These are phyloP conservation scores for Nycticryphes semicollaris DNA, from an alignment of 2,113 vertebrate genomes.

Conservation along the genomic window DNA sequence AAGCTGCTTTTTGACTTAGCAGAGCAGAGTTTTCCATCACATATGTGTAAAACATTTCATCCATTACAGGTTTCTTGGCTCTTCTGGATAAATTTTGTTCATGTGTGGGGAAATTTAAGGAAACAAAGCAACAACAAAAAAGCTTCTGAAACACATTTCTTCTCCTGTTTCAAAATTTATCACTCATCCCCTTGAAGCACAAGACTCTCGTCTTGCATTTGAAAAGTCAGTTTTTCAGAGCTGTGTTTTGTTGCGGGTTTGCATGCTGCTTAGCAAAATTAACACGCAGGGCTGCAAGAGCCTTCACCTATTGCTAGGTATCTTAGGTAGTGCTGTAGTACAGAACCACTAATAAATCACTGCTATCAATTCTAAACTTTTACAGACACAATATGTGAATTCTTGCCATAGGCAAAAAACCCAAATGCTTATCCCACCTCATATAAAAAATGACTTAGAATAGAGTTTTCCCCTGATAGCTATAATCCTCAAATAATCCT, in stretches of 20 bases:
- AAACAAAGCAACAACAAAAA: slow-evolving; percentile 62
- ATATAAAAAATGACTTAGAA: slow-evolving; percentile 27
- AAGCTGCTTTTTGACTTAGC: slow-evolving; percentile 81
- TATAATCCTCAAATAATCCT: slow-evolving; percentile 41
- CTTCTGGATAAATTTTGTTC: slow-evolving; percentile 21
- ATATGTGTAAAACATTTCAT: slow-evolving; percentile 81
- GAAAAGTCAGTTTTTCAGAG: not conserved
- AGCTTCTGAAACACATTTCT: slow-evolving; percentile 54
- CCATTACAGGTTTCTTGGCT: slow-evolving; percentile 74
- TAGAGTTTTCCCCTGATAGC: slow-evolving; percentile 18
- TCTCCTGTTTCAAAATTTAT: slow-evolving; percentile 44
- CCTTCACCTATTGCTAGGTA: not conserved
- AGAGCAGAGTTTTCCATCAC: slow-evolving; percentile 79
- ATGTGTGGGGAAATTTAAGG: slow-evolving; percentile 45
- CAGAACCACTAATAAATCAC: not conserved
- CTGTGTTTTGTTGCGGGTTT: not conserved
- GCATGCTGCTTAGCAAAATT: not conserved
- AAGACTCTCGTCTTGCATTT: not conserved
- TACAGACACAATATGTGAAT: slow-evolving; percentile 10
- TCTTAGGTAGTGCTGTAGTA: not conserved
- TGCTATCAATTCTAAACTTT: not conserved
- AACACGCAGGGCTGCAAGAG: not conserved
- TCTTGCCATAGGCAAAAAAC: not conserved
- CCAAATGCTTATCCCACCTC: not conserved
- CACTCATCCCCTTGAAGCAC: not conserved